Conservation (phyloP, 2,113 vertebrate species). For the Rhinoptilus africanus region DNA sequence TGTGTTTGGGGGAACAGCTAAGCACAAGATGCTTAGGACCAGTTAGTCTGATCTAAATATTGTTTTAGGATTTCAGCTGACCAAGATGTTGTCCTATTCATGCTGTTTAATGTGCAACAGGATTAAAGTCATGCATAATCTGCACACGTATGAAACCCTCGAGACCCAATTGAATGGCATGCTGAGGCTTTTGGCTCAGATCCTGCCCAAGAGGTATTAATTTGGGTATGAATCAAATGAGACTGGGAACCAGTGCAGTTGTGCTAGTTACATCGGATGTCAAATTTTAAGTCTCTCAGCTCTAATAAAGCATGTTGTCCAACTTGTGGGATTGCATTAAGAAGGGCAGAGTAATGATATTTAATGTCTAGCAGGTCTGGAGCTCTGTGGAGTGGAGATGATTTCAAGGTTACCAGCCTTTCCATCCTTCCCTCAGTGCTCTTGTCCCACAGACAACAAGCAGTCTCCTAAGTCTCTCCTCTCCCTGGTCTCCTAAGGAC, state of each 20-base stretch:
- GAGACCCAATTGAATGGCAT: conserved; percentile 41
- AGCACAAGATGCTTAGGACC: conserved; percentile 57
- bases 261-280: background rate
- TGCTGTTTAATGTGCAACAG: conserved; percentile 68
- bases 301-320: background rate
- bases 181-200: conserved; percentile 52
- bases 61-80: conserved; percentile 66
- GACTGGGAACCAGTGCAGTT: background rate
- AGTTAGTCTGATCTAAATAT: conserved; percentile 61
- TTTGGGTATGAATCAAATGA: conserved; percentile 45
- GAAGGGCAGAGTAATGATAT: background rate
- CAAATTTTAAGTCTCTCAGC: conserved; percentile 17
- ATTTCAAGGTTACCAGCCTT: background rate
- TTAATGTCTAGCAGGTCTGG: background rate
- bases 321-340: background rate
- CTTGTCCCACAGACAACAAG: background rate
- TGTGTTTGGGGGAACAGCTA: conserved; percentile 35
- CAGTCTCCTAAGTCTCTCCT: background rate
- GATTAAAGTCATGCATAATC: conserved; percentile 62
- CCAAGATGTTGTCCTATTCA: conserved; percentile 66
- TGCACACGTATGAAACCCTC: conserved; percentile 52
- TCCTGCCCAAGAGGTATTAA: conserved; percentile 56
- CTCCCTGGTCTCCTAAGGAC: background rate
- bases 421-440: background rate
- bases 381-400: background rate